phyloP scores from a whole-genome alignment of 2,888 invertebrate species.

The Cremastobaeus sp. region DNA sequence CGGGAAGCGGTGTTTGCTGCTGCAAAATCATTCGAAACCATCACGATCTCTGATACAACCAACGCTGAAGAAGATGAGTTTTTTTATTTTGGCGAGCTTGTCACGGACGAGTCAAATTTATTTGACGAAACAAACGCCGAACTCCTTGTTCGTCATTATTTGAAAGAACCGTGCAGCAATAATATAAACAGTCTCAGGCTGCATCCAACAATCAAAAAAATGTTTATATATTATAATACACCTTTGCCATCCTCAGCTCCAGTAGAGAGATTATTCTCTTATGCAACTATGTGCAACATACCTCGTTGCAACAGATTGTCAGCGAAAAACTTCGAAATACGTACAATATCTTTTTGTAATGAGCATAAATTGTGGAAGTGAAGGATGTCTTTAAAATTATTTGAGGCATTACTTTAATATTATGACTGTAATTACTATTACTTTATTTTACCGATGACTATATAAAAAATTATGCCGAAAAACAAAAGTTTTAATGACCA shows the following conservation, averaged over 20 bases:
- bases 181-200: background rate
- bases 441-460: too few species aligned
- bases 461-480: too few species aligned
- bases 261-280: conserved; percentile 3
- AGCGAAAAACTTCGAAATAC: conserved; percentile 1
- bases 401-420: too few species aligned
- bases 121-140: background rate
- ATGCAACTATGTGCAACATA: conserved; percentile 4
- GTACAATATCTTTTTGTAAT: too few species aligned
- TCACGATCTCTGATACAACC: background rate
- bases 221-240: conserved; percentile 6
- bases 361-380: too few species aligned
- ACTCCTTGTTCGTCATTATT: conserved; percentile 1
- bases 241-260: conserved; percentile 2
- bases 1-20: background rate
- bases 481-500: too few species aligned
- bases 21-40: background rate
- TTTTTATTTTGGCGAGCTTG: conserved; percentile 2
- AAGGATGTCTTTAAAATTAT: too few species aligned
- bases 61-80: background rate
- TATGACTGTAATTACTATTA: too few species aligned
- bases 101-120: too few species aligned
- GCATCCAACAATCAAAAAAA: background rate
- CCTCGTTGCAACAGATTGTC: background rate
- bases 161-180: background rate